Evolutionary conservation across 2,888 invertebrate genomes (phyloP).

Genomic region (Xiphydria camelus): DNA sequence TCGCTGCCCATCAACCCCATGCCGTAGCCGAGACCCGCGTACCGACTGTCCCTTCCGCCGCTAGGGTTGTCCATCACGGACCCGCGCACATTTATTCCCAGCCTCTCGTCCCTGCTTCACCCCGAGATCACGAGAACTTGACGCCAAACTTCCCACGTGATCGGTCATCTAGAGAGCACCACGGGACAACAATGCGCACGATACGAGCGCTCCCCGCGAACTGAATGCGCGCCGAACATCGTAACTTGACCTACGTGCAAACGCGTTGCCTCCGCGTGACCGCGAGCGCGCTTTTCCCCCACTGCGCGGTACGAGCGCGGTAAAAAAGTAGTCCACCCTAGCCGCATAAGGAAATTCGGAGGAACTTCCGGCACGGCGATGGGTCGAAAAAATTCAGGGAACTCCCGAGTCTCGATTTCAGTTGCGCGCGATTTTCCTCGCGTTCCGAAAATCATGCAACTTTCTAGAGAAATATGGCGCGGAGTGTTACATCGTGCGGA

Average conservation of each 20-base stretch:
- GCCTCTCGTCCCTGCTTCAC: slow-evolving; percentile 58
- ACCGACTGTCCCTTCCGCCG: slow-evolving; percentile 87
- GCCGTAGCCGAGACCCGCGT: slow-evolving; percentile 79
- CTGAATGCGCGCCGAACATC: slow-evolving; percentile 48
- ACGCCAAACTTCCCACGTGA: slow-evolving; percentile 45
- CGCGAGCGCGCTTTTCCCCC: slow-evolving; percentile 39
- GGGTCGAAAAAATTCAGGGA: neutral
- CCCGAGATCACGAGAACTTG: slow-evolving; percentile 37
- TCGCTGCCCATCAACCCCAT: slow-evolving; percentile 82
- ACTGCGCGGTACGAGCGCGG: slow-evolving; percentile 28
- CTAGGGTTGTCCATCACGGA: slow-evolving; percentile 81
- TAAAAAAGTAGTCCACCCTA: slow-evolving; percentile 39
- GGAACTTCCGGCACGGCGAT: neutral
- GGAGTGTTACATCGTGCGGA: slow-evolving; percentile 51
- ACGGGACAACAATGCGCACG: slow-evolving; percentile 44
- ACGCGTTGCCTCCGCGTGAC: slow-evolving; percentile 42
- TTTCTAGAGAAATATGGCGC: neutral
- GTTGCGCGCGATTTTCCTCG: slow-evolving; percentile 13
- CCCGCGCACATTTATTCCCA: slow-evolving; percentile 50
- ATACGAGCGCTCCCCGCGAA: slow-evolving; percentile 50
- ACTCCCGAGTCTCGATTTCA: no score
- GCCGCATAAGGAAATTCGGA: no score
- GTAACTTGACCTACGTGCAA: slow-evolving; percentile 59
- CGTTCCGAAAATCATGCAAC: slow-evolving; percentile 7
- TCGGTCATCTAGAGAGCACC: slow-evolving; percentile 43